Evolutionary conservation across 2,113 vertebrate genomes (phyloP).

Genomic region (Lutjanus erythropterus): DNA sequence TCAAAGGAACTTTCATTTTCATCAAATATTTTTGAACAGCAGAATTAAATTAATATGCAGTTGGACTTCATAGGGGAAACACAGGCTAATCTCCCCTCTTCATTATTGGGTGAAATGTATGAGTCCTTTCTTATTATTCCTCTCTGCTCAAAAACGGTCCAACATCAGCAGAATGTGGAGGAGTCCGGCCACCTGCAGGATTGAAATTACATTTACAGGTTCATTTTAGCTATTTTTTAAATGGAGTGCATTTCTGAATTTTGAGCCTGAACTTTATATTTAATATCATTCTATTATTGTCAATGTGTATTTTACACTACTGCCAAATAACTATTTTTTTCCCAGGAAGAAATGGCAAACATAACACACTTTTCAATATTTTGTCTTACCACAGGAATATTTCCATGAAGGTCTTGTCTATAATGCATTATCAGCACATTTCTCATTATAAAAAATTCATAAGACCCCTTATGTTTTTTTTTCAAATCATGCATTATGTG

Average conservation of each 20-base stretch:
- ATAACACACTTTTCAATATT: background rate
- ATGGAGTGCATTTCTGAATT: background rate
- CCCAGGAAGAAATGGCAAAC: background rate
- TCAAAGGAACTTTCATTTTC: conserved; percentile 37
- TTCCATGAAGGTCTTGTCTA: too few relatives aligned
- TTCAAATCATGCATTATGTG: too few relatives aligned
- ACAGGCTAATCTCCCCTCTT: conserved; percentile 18
- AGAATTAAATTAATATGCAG: conserved; percentile 26
- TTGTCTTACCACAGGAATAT: background rate
- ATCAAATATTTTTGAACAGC: conserved; percentile 30
- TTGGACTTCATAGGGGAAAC: conserved; percentile 22
- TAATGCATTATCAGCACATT: too few relatives aligned
- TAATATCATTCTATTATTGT: background rate
- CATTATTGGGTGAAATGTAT: conserved; percentile 4
- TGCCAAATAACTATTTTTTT: background rate
- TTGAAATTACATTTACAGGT: background rate
- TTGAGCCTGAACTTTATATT: background rate
- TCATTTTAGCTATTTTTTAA: background rate
- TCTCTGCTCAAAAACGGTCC: background rate
- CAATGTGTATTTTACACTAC: background rate
- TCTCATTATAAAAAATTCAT: too few relatives aligned
- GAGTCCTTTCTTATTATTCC: conserved; percentile 3
- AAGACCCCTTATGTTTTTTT: too few relatives aligned
- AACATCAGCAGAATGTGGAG: background rate
- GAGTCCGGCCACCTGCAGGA: background rate